phyloP scores from a whole-genome alignment of 1,140 invertebrate genomes.

The Andrena cerasifolii region DNA sequence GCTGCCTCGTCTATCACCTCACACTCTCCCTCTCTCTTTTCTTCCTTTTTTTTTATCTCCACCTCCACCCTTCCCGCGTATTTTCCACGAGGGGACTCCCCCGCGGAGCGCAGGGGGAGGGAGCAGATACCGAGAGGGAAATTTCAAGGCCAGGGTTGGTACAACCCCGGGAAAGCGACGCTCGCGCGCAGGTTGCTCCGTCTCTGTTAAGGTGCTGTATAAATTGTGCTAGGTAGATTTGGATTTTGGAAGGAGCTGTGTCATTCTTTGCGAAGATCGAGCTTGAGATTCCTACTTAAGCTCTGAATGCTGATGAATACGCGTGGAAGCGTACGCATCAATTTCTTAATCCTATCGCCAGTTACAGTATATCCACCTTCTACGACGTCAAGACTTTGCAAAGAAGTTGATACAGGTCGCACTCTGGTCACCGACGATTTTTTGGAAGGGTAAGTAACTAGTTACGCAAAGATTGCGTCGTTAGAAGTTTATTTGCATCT shows the following conservation, averaged over 20 bases:
- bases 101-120: slow-evolving; percentile 11
- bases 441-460: neutral
- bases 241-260: no score
- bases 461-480: slow-evolving; percentile 8
- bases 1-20: neutral
- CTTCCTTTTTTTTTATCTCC: slow-evolving; percentile 24
- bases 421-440: neutral
- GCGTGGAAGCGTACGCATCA: no score
- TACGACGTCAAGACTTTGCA: neutral
- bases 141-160: slow-evolving; percentile 68
- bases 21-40: neutral
- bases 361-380: neutral
- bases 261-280: no score
- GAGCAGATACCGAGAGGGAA: slow-evolving; percentile 59
- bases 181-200: slow-evolving; percentile 8
- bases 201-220: no score
- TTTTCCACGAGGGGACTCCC: slow-evolving; percentile 30
- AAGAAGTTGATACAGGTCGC: neutral
- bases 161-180: slow-evolving; percentile 42
- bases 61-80: slow-evolving; percentile 21
- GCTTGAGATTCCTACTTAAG: no score
- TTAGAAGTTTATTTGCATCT: neutral
- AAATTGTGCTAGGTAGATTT: no score
- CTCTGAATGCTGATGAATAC: no score
- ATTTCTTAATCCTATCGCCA: no score